Conservation (phyloP, 2,888 invertebrate genomes). For the Catotricha subobsoleta region DNA sequence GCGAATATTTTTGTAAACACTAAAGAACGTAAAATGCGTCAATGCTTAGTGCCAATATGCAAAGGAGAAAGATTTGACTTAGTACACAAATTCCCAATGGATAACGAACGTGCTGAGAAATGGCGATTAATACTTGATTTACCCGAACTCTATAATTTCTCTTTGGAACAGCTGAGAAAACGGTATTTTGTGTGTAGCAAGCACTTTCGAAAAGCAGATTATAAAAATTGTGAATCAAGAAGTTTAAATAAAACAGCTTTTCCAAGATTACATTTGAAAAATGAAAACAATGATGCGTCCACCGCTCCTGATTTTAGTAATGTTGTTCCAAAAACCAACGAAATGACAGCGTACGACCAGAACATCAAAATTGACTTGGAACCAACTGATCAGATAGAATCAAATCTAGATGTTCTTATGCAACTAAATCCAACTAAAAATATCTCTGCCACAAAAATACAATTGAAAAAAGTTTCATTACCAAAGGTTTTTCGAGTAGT, state of each 20-base stretch:
- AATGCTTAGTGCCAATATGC: conserved; percentile 15
- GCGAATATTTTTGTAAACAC: no score
- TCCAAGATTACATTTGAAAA: conserved; percentile 15
- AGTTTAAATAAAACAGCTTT: conserved; percentile 16
- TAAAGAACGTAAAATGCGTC: conserved; percentile 2
- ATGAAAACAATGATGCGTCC: neutral
- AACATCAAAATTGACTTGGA: neutral
- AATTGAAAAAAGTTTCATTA: no score
- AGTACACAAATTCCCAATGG: conserved; percentile 17
- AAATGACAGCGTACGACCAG: neutral
- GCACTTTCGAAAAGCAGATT: conserved; percentile 17
- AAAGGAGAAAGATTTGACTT: conserved; percentile 15
- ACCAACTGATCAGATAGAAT: neutral
- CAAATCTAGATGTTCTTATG: neutral
- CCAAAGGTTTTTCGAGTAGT: no score
- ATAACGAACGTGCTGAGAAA: conserved; percentile 8
- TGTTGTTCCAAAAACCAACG: neutral
- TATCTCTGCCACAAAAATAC: no score
- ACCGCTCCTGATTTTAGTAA: neutral
- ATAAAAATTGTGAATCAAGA: conserved; percentile 16
- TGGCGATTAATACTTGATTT: conserved; percentile 14
- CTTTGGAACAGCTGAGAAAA: conserved; percentile 10
- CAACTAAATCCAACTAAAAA: no score
- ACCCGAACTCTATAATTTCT: conserved; percentile 9
- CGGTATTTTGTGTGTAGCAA: conserved; percentile 15